Conservation (phyloP, 2,888 invertebrate genomes). For the Chromoteleia sp. region DNA sequence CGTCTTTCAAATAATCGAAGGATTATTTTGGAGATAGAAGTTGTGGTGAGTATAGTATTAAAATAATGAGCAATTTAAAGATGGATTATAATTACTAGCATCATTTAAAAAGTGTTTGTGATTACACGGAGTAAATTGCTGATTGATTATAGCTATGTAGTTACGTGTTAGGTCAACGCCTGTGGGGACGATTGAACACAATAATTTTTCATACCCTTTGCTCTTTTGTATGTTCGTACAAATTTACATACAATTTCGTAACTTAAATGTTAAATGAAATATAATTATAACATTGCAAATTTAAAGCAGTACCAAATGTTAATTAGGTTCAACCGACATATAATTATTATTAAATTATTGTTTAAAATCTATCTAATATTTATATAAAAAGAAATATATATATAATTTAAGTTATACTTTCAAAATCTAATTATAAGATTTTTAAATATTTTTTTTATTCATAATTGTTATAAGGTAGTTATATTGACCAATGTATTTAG, state of each 20-base stretch:
- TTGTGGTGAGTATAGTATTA: not conserved
- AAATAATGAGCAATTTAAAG: conserved; percentile 21
- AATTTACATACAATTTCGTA: conserved; percentile 50
- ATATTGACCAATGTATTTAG: too few species aligned
- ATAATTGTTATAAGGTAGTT: too few species aligned
- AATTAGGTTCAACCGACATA: too few species aligned
- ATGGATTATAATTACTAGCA: conserved; percentile 10
- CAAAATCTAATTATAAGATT: too few species aligned
- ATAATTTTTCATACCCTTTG: conserved; percentile 47
- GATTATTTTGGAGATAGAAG: conserved; percentile 1
- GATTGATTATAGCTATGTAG: conserved; percentile 52
- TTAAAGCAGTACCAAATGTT: conserved; percentile 1
- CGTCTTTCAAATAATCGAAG: conserved; percentile 16
- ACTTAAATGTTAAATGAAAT: conserved; percentile 34
- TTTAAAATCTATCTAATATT: too few species aligned
- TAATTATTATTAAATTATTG: not conserved
- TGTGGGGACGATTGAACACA: conserved; percentile 31
- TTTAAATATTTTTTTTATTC: too few species aligned
- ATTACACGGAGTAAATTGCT: conserved; percentile 24
- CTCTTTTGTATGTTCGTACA: conserved; percentile 40
- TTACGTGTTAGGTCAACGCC: conserved; percentile 63
- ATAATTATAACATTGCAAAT: conserved; percentile 31
- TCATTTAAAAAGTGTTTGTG: conserved; percentile 17
- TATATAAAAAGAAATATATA: too few species aligned
- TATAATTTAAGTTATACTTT: too few species aligned